Evolutionary conservation across 2,113 vertebrate genomes (phyloP).

Genomic region (Natator depressus): DNA sequence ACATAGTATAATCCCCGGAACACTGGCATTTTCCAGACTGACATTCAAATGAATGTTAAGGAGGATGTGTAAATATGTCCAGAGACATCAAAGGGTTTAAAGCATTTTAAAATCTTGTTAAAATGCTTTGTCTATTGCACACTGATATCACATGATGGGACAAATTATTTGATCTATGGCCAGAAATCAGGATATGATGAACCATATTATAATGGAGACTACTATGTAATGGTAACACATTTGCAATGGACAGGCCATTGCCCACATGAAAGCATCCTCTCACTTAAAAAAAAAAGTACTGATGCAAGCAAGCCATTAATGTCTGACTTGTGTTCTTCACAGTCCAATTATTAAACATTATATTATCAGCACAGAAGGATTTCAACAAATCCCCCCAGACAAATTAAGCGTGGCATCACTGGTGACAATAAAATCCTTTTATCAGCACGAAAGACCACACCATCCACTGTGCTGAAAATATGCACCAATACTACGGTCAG

Average conservation of each 20-base stretch:
- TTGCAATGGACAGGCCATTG: conserved; percentile 38
- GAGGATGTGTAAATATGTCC: neutral
- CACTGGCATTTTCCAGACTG: neutral
- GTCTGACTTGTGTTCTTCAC: conserved; percentile 32
- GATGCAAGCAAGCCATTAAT: neutral
- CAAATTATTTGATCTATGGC: neutral
- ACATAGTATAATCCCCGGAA: neutral
- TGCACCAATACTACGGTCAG: neutral
- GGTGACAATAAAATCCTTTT: neutral
- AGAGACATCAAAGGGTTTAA: neutral
- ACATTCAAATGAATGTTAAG: neutral
- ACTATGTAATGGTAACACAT: conserved; percentile 25
- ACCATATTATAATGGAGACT: conserved; percentile 52
- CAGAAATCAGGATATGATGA: neutral
- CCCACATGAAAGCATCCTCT: conserved; percentile 21
- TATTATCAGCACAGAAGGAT: neutral
- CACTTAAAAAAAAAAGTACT: neutral
- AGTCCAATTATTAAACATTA: conserved; percentile 36
- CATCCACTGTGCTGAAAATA: neutral
- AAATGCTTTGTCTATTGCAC: neutral
- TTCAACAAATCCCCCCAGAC: neutral
- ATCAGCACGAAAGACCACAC: neutral
- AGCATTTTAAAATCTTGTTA: neutral
- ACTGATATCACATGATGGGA: conserved; percentile 22
- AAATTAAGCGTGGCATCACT: neutral